These are phyloP conservation scores for Heliconius ismenius DNA, from an alignment of 2,888 invertebrate genomes.

Conservation along the genomic window DNA sequence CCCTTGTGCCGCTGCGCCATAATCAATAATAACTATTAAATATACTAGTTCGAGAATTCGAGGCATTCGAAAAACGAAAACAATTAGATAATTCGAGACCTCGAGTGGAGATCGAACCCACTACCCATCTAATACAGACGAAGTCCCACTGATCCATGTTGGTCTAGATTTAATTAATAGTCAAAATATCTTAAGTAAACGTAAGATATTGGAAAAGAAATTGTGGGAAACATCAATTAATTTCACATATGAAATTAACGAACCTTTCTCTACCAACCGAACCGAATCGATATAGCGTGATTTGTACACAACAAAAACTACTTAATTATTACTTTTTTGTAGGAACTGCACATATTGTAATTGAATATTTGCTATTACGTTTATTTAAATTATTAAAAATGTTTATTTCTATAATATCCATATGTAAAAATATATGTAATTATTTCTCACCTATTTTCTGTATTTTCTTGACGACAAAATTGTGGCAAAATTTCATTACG, in stretches of 20 bases:
- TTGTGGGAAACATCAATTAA: constrained; percentile 43
- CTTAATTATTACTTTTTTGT: constrained; percentile 34
- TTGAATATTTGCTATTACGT: constrained; percentile 15
- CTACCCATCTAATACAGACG: not conserved
- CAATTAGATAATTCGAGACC: not conserved
- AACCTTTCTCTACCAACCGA: constrained; percentile 44
- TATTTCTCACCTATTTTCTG: not conserved
- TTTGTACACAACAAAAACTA: constrained; percentile 32
- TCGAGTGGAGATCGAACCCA: not conserved
- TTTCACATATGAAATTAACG: constrained; percentile 42
- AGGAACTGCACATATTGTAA: constrained; percentile 33
- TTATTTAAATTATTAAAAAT: not conserved
- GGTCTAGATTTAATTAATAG: not conserved
- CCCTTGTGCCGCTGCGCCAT: too few relatives aligned
- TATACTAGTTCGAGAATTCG: too few relatives aligned
- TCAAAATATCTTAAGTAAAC: constrained; percentile 7
- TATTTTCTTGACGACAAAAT: not conserved
- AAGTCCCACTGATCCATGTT: not conserved
- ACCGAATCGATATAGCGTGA: constrained; percentile 43
- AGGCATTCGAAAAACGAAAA: too few relatives aligned
- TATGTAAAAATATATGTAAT: not conserved
- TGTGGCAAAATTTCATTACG: too few relatives aligned
- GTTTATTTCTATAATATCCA: not conserved
- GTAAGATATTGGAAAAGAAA: constrained; percentile 37
- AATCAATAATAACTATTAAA: too few relatives aligned